Evolutionary conservation across 2,113 vertebrate species (phyloP).

Genomic region (Jaculus jaculus): DNA sequence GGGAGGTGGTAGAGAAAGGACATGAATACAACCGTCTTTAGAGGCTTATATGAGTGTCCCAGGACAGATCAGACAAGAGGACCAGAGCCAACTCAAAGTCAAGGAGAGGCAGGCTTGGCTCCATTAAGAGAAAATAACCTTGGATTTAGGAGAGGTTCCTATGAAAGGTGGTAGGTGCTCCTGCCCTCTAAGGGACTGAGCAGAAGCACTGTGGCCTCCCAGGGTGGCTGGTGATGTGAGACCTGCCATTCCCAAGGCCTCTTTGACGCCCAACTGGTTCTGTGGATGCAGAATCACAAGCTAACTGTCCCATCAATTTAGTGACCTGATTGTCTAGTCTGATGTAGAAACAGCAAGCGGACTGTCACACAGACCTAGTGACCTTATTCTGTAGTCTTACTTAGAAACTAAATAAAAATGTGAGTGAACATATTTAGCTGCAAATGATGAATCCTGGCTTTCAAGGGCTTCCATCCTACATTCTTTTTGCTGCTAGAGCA

Average conservation of each 20-base stretch:
- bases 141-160: background rate
- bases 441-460: background rate
- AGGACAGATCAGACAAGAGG: conserved; percentile 15
- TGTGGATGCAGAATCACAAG: background rate
- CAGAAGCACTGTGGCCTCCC: background rate
- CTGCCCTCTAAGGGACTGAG: background rate
- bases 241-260: background rate
- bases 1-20: background rate
- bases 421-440: background rate
- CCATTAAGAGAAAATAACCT: background rate
- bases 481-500: background rate
- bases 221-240: background rate
- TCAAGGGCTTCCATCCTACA: background rate
- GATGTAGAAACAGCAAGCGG: background rate
- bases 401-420: background rate
- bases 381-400: background rate
- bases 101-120: background rate
- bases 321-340: background rate
- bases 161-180: background rate
- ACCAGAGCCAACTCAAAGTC: background rate
- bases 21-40: conserved; percentile 16
- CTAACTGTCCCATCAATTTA: background rate
- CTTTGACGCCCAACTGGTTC: background rate
- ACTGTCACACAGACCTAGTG: background rate
- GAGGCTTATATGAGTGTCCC: background rate